Evolutionary conservation across 2,797 vertebrate genomes (phyloP).

Genomic region (Paratrypauchen microcephalus): DNA sequence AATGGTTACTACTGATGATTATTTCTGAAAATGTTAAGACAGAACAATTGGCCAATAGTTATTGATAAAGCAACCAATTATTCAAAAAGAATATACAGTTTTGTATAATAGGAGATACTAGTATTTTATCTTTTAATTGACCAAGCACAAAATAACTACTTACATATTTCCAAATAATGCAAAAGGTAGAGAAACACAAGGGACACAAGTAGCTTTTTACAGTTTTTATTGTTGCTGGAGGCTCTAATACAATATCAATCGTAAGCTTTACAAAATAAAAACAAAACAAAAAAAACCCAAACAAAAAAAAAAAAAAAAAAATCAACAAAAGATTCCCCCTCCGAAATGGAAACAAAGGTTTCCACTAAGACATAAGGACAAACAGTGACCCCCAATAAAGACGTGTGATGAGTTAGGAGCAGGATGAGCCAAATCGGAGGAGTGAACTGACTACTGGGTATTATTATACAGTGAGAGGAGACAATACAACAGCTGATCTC

Average conservation of each 20-base stretch:
- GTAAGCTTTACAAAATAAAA: conserved; percentile 85
- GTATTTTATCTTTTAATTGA: not conserved
- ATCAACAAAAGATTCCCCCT: conserved; percentile 70
- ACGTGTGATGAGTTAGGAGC: conserved; percentile 56
- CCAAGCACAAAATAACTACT: not conserved
- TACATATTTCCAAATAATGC: not conserved
- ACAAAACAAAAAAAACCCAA: conserved; percentile 64
- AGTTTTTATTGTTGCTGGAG: conserved; percentile 85
- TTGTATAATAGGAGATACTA: too few relatives aligned
- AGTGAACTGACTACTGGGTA: conserved; percentile 56
- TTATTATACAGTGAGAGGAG: conserved; percentile 38
- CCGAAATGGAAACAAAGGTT: conserved; percentile 75
- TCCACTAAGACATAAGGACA: conserved; percentile 68
- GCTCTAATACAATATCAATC: conserved; percentile 85
- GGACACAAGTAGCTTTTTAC: conserved; percentile 62
- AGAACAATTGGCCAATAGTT: not conserved
- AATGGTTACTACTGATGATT: not conserved
- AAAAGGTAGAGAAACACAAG: not conserved
- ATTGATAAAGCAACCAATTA: not conserved
- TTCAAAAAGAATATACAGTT: not conserved
- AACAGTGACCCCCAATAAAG: conserved; percentile 75
- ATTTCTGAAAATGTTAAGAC: not conserved
- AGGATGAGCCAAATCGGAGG: conserved; percentile 49
- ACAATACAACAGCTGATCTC: conserved; percentile 63
- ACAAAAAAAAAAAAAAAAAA: conserved; percentile 52